Conservation (phyloP, 2,113 vertebrate genomes). For the Lontra canadensis region DNA sequence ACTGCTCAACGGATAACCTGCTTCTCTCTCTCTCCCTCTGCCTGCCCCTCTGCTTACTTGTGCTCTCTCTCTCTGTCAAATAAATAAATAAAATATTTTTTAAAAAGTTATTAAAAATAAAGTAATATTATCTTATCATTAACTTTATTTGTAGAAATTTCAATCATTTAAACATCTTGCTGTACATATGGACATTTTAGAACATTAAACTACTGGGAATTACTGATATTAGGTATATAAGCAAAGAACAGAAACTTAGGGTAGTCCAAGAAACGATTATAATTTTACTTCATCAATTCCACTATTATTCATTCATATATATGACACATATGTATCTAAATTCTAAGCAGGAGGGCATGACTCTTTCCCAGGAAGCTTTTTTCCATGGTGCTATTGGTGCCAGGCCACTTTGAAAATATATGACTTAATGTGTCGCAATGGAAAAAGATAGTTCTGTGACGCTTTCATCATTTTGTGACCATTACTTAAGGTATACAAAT, state of each 20-base stretch:
- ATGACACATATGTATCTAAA: neutral
- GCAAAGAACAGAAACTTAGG: neutral
- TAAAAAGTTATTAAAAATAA: neutral
- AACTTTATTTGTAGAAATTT: neutral
- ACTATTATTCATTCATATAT: neutral
- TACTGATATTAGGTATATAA: neutral
- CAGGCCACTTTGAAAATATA: neutral
- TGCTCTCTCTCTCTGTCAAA: too few relatives aligned
- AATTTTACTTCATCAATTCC: constrained; percentile 15
- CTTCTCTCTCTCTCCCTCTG: too few relatives aligned
- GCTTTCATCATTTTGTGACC: neutral
- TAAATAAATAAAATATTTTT: too few relatives aligned
- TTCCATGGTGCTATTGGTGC: neutral
- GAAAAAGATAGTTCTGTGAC: neutral
- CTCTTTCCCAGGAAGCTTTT: neutral
- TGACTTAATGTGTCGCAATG: neutral
- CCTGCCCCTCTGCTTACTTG: too few relatives aligned
- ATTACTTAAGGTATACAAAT: constrained; percentile 4
- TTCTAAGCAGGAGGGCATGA: neutral
- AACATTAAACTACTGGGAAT: neutral
- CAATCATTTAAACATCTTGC: neutral
- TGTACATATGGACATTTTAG: neutral
- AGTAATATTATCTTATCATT: neutral
- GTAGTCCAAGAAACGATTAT: neutral
- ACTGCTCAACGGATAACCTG: too few relatives aligned